phyloP scores from a whole-genome alignment of 2,797 vertebrate species.

The Rhynchotus rufescens region DNA sequence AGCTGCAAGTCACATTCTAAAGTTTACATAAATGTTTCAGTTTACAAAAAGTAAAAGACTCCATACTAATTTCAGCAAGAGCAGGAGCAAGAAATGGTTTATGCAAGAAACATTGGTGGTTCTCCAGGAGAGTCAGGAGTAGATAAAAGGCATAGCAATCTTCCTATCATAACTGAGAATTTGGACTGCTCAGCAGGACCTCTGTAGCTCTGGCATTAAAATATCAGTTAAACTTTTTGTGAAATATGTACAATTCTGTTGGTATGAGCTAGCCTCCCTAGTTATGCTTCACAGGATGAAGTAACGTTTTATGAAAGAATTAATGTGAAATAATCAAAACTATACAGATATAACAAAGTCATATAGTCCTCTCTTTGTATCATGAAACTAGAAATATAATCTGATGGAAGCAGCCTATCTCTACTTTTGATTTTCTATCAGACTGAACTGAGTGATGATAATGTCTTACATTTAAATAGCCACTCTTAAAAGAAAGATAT shows the following conservation, averaged over 20 bases:
- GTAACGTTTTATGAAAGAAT: background rate
- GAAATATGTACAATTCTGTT: background rate
- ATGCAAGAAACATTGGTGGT: background rate
- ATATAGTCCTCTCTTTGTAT: background rate
- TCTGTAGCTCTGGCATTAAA: background rate
- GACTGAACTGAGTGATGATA: background rate
- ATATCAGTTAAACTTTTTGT: background rate
- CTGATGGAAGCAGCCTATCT: background rate
- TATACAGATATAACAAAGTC: background rate
- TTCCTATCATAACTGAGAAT: background rate
- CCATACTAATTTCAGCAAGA: background rate
- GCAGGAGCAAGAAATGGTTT: background rate
- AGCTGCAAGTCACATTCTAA: background rate
- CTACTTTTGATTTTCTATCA: background rate
- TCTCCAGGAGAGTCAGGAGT: background rate
- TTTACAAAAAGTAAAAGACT: background rate
- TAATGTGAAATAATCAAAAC: background rate
- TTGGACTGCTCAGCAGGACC: background rate
- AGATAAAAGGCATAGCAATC: background rate
- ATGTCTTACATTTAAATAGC: background rate
- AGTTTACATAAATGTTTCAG: background rate
- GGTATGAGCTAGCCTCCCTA: accelerated
- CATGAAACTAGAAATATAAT: background rate
- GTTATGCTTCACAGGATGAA: background rate
- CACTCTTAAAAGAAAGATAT: background rate